Evolutionary conservation across 2,888 invertebrate genomes (phyloP), one percentile per base, ranked within the genome.

Genomic region (Neoscelio sp.): DNA sequence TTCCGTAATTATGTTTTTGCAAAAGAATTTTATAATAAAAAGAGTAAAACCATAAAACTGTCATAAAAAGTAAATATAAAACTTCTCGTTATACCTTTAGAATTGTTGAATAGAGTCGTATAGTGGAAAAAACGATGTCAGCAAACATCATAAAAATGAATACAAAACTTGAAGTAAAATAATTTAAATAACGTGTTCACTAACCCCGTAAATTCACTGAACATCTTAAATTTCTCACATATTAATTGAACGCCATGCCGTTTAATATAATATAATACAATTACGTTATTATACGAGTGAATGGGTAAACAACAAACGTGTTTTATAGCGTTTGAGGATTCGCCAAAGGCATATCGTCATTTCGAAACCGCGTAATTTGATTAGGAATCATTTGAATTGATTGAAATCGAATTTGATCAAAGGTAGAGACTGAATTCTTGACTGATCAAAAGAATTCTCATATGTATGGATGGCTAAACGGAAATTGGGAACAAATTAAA

Each of bases 361-460:
- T 44, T 20, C 4, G 18, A 18, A 44, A 44, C n/a, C n/a, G n/a
- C 20, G 44, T 20, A 44, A 44, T 44, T 44, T 3, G 20, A 44
- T 44, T 44, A 44, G 20, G n/a, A 44, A 44, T 44, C 44, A 15
- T 44, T 44, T 20, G 44, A 44, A 44, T 10, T 44, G 44, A 17
- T 20, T 44, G 20, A 10, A 44, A 20, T 10, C 20, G 18, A 44
- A 20, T 20, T 44, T 20, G 20, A 44, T 44, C 44, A n/a, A 7
- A n/a, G 35, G 10, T 35, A 12, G 35, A 13, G 13, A 35, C 12
- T 35, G 13, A n/a, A 18, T 44, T 20, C 20, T 44, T 44, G 44
- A 44, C 20, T 44, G 44, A 44, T 44, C 20, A 44, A 18, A 44
- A 20, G 10, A 44, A 18, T 44, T 44, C n/a, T n/a, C n/a, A n/a